Conservation (phyloP, 2,797 vertebrate species). For the Typhlichthys subterraneus region DNA sequence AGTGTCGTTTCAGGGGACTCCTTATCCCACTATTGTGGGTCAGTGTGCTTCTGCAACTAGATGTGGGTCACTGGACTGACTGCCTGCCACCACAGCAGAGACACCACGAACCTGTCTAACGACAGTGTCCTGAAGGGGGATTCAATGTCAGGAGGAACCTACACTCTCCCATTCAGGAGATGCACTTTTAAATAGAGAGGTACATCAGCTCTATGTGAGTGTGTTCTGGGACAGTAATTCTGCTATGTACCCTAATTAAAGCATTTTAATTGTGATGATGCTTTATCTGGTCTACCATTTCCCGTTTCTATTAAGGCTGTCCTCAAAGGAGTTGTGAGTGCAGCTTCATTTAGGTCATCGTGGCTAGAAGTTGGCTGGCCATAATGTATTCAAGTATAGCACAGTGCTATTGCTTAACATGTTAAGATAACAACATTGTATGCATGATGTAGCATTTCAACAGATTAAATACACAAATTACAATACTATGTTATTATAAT, state of each 20-base stretch:
- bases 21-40: slow-evolving; percentile 60
- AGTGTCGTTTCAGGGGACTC: slow-evolving; percentile 39
- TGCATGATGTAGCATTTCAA: no score
- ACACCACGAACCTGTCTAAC: slow-evolving; percentile 63
- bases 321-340: slow-evolving; percentile 68
- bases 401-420: slow-evolving; percentile 9
- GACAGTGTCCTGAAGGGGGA: slow-evolving; percentile 74
- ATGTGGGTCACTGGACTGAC: slow-evolving; percentile 74
- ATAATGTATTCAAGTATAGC: slow-evolving; percentile 40
- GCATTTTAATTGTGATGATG: slow-evolving; percentile 78
- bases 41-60: slow-evolving; percentile 64
- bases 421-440: no score
- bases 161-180: slow-evolving; percentile 54
- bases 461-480: no score
- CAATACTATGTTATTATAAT: no score
- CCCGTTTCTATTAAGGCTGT: slow-evolving; percentile 78
- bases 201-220: slow-evolving; percentile 66
- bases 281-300: slow-evolving; percentile 81
- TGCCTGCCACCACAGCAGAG: slow-evolving; percentile 53
- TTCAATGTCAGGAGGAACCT: slow-evolving; percentile 54
- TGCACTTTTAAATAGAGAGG: slow-evolving; percentile 61
- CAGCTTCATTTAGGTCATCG: slow-evolving; percentile 74
- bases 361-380: slow-evolving; percentile 64
- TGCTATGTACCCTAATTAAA: slow-evolving; percentile 80
- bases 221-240: slow-evolving; percentile 58